A percentile compares a stretch with the other conserved stretches of the same genome.
Conservation (phyloP, 2,113 vertebrate genomes). For the Carlito syrichta region DNA sequence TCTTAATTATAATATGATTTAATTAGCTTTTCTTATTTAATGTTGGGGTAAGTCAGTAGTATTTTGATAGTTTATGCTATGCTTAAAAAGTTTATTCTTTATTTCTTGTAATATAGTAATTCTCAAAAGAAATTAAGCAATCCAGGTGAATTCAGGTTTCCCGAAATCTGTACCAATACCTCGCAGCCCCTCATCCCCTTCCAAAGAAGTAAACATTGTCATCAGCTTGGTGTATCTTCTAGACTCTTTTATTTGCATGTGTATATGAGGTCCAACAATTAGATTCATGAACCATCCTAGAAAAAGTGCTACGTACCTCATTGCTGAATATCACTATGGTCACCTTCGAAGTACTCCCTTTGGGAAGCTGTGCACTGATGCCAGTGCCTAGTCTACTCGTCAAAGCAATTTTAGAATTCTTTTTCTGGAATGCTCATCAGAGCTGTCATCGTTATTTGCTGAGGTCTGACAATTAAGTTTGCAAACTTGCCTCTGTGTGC, state of each 20-base stretch:
- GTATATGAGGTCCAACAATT: not conserved
- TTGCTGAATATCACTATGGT: too few species aligned
- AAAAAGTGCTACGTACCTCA: too few species aligned
- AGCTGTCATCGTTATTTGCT: too few species aligned
- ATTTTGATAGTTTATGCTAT: not conserved
- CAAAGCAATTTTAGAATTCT: too few species aligned
- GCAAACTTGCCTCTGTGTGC: too few species aligned
- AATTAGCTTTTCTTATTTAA: not conserved
- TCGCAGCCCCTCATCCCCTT: fast-evolving
- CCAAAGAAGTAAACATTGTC: not conserved
- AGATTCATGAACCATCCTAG: too few species aligned
- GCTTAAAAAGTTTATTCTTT: not conserved
- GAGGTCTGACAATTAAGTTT: too few species aligned
- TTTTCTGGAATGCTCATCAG: too few species aligned
- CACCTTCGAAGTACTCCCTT: too few species aligned
- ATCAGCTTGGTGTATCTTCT: not conserved
- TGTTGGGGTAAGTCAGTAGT: not conserved
- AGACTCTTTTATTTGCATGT: not conserved
- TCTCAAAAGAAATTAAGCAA: not conserved
- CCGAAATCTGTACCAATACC: not conserved
- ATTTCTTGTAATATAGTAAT: not conserved
- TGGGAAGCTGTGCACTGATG: too few species aligned
- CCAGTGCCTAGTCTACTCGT: too few species aligned
- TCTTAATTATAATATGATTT: not conserved
- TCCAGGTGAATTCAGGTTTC: not conserved